Conservation (phyloP, 2,888 invertebrate genomes). For the Lordiphosa andalusiaca region DNA sequence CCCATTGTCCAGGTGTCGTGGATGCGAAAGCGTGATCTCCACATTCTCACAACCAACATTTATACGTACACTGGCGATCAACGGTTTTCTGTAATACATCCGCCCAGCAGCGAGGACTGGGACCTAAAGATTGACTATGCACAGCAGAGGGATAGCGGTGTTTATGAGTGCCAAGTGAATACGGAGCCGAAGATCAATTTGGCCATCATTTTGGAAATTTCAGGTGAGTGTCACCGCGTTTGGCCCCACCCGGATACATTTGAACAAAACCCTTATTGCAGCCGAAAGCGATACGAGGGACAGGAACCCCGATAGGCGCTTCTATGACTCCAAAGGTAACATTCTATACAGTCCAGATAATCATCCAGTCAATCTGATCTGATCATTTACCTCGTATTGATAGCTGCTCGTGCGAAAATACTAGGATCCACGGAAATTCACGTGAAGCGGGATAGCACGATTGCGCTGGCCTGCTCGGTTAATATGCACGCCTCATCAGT, state of each 20-base stretch:
- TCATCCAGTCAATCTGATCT: not conserved
- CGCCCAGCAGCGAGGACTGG: slow-evolving; percentile 92
- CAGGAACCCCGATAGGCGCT: slow-evolving; percentile 73
- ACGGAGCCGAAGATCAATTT: slow-evolving; percentile 94
- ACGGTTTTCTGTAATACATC: slow-evolving; percentile 91
- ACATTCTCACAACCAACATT: slow-evolving; percentile 91
- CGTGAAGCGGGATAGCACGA: slow-evolving; percentile 94
- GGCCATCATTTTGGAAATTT: slow-evolving; percentile 88
- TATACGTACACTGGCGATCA: slow-evolving; percentile 94
- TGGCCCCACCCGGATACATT: not conserved
- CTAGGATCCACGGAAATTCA: slow-evolving; percentile 92
- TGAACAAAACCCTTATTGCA: slow-evolving; percentile 41
- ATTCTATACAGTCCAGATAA: rapidly evolving
- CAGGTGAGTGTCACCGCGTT: slow-evolving; percentile 83
- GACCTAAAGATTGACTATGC: slow-evolving; percentile 91
- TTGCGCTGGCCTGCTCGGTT: slow-evolving; percentile 92
- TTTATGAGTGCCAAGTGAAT: slow-evolving; percentile 94
- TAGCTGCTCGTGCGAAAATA: slow-evolving; percentile 92
- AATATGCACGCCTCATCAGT: slow-evolving; percentile 91
- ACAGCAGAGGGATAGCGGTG: slow-evolving; percentile 90
- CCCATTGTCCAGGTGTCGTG: slow-evolving; percentile 75
- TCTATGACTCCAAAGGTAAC: slow-evolving; percentile 78
- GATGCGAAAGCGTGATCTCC: slow-evolving; percentile 82
- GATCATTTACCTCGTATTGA: not conserved
- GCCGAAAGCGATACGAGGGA: slow-evolving; percentile 75